Percentiles rank a stretch among this genome's conserved stretches.
Evolutionary conservation across 2,888 invertebrate species (phyloP).

Genomic region (Xylota segnis): DNA sequence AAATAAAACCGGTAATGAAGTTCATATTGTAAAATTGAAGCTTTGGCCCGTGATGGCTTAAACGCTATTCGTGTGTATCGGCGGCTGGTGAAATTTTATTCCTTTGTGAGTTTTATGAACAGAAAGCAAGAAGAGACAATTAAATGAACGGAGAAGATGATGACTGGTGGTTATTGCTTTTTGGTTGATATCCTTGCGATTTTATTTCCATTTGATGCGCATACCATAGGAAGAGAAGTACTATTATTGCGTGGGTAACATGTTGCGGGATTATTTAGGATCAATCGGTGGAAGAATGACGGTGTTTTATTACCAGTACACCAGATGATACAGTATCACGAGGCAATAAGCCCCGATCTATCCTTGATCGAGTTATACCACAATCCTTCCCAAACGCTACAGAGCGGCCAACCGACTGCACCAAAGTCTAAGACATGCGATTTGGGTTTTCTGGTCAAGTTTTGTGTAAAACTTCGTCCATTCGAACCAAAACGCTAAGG

Average conservation of each 20-base stretch:
- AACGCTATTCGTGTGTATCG: too few species aligned
- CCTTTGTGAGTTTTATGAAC: conserved; percentile 13
- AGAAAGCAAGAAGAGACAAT: conserved; percentile 11
- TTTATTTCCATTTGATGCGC: neutral
- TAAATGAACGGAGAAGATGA: conserved; percentile 18
- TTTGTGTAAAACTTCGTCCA: too few species aligned
- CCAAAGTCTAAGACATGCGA: too few species aligned
- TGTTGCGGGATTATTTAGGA: neutral
- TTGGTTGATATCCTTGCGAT: neutral
- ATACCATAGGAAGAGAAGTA: neutral
- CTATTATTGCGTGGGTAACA: conserved; percentile 4
- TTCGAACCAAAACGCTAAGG: too few species aligned
- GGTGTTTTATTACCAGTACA: neutral
- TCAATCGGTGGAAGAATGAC: neutral
- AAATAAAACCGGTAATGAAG: conserved; percentile 19
- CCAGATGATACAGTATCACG: neutral
- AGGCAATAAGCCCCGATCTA: too few species aligned
- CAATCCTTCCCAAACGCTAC: too few species aligned
- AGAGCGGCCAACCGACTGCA: too few species aligned
- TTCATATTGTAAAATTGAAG: conserved; percentile 38
- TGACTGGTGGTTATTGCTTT: conserved; percentile 4
- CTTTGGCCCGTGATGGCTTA: conserved; percentile 10
- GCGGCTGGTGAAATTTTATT: conserved; percentile 1
- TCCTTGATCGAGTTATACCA: too few species aligned
- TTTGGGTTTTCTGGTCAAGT: too few species aligned